Conservation (phyloP, 2,888 invertebrate species). For the Hyposoter dolosus region DNA sequence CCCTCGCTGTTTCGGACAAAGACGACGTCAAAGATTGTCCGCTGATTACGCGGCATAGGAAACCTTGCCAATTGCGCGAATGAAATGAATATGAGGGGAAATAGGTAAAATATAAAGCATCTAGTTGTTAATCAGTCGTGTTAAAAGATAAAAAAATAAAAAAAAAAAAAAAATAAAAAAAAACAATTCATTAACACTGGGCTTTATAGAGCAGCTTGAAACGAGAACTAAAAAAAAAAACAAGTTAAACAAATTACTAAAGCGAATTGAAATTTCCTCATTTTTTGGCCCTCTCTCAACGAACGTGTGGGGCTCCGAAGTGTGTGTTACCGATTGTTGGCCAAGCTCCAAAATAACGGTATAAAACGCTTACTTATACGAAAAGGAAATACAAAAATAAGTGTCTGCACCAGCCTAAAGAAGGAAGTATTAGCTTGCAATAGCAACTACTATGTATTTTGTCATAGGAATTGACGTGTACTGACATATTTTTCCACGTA, state of each 20-base stretch:
- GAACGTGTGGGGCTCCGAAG: not conserved
- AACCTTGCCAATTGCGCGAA: constrained; percentile 73
- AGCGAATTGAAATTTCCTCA: constrained; percentile 69
- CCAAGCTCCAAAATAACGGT: constrained; percentile 2
- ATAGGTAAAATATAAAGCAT: constrained; percentile 46
- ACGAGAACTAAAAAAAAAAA: constrained; percentile 29
- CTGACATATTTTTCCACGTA: constrained; percentile 80
- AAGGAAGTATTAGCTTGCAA: constrained; percentile 68
- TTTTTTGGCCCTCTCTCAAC: constrained; percentile 47
- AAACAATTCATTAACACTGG: constrained; percentile 45
- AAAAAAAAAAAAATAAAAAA: not conserved
- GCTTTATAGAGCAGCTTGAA: constrained; percentile 67
- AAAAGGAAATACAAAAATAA: constrained; percentile 30
- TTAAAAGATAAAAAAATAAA: constrained; percentile 34
- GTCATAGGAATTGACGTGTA: constrained; percentile 78
- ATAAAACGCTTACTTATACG: not conserved
- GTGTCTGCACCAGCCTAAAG: constrained; percentile 62
- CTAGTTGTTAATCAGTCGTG: constrained; percentile 67
- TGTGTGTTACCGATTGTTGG: constrained; percentile 8
- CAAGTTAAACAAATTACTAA: constrained; percentile 23
- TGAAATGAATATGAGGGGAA: constrained; percentile 14
- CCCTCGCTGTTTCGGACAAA: constrained; percentile 66
- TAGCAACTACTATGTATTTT: constrained; percentile 70
- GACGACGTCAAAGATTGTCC: constrained; percentile 64
- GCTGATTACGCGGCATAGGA: constrained; percentile 66